Evolutionary conservation across 2,113 vertebrate genomes (phyloP), one percentile per base, ranked within the genome.

Genomic region (Perccottus glenii): DNA sequence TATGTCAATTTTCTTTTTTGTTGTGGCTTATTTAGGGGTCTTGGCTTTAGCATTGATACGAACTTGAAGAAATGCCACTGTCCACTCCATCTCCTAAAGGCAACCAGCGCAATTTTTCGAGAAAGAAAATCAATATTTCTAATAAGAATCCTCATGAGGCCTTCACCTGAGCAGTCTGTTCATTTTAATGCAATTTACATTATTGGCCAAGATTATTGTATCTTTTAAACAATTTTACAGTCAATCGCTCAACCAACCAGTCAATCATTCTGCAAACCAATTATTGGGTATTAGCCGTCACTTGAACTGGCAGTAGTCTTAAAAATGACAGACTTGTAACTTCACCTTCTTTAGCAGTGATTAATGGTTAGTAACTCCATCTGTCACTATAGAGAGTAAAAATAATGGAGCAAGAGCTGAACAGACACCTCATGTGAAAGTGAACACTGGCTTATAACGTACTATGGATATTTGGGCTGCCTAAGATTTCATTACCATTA

Each of bases 1-100:
- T 65, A 87, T 85, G 84, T 70, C 86, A 86, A 89, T 88, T 78
- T 27, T 27, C 78, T 72, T 80, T 70, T 43, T 64, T 73, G 70
- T 77, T 19, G 64, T 65, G 82, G 33, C 78, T 77, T 73, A 75
- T 82, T 72, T 74, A 9, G n/a, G 61, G 72, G 66, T 77, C 67
- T 27, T 8, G 61, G 60, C 67, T 71, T 45, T 59, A 57, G 69
- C 68, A 60, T 60, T 33, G 68, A 55, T 64, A 56, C 71, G 3
- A 27, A 74, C 53, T 10, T 5, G 0, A 63, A 71, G 49, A 46
- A 78, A 75, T 36, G n/a, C 40, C 48, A 50, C 46, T n/a, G 52
- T 60, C 69, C 58, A 15, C 67, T 46, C 48, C 63, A 6, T 60
- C 58, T 33, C 45, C 69, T 70, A 48, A 42, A 62, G 3, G 40